Evolutionary conservation across 2,797 vertebrate genomes (phyloP).

Genomic region (Potorous gilbertii): DNA sequence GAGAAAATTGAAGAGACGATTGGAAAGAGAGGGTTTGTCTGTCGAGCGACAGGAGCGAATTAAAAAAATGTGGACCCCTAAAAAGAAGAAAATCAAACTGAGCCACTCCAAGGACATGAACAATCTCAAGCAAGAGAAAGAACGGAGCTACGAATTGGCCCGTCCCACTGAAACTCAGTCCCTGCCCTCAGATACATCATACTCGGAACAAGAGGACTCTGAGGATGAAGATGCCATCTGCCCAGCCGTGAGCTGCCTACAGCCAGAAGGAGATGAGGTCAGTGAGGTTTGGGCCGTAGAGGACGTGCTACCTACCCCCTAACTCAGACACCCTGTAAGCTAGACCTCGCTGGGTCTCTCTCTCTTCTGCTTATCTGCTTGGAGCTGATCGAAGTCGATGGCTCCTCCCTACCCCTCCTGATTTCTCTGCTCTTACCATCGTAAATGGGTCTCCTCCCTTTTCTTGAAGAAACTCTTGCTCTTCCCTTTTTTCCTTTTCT

Average conservation of each 20-base stretch:
- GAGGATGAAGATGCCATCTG: slow-evolving; percentile 97
- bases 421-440: slow-evolving; percentile 67
- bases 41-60: slow-evolving; percentile 83
- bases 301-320: slow-evolving; percentile 69
- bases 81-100: slow-evolving; percentile 92
- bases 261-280: slow-evolving; percentile 98
- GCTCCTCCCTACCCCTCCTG: slow-evolving; percentile 68
- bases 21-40: slow-evolving; percentile 88
- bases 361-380: slow-evolving; percentile 73
- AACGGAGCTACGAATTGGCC: slow-evolving; percentile 79
- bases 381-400: slow-evolving; percentile 70
- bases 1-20: slow-evolving; percentile 92
- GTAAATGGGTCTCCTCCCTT: slow-evolving; percentile 72
- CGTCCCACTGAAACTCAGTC: slow-evolving; percentile 81
- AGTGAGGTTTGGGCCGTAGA: slow-evolving; percentile 78
- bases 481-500: slow-evolving; percentile 73
- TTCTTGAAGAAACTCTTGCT: slow-evolving; percentile 70
- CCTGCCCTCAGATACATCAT: slow-evolving; percentile 87
- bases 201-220: slow-evolving; percentile 92
- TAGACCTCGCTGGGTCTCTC: slow-evolving; percentile 67
- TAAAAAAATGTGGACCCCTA: slow-evolving; percentile 88
- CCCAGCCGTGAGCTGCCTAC: slow-evolving; percentile 94
- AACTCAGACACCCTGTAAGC: slow-evolving; percentile 70
- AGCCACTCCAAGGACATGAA: slow-evolving; percentile 86
- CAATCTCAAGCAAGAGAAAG: slow-evolving; percentile 82